These are phyloP conservation scores for Loriculus beryllinus DNA, from an alignment of 2,797 vertebrate genomes.

Conservation along the genomic window DNA sequence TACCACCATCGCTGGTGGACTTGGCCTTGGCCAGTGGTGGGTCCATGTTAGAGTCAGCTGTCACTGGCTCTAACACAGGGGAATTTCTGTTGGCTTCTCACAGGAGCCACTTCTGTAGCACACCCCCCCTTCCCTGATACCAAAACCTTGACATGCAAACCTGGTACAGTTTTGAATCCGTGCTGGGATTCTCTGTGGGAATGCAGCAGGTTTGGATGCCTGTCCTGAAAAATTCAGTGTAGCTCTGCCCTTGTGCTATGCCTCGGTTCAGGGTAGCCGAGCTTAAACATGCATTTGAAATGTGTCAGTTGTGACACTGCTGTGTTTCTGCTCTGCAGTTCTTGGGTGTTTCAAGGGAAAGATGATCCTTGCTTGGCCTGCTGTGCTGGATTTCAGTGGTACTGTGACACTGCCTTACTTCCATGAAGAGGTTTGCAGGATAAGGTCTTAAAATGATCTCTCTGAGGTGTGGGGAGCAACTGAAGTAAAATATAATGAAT, in stretches of 20 bases:
- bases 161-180: neutral
- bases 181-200: neutral
- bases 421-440: neutral
- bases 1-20: neutral
- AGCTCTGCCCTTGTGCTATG: neutral
- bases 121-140: no score
- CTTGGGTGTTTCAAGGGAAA: neutral
- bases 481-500: neutral
- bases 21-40: neutral
- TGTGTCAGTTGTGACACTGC: neutral
- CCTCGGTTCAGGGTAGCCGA: neutral
- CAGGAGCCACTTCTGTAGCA: no score
- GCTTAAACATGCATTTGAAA: neutral
- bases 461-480: neutral
- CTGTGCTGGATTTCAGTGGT: neutral
- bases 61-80: neutral
- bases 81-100: neutral
- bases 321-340: neutral
- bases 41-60: neutral
- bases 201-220: neutral
- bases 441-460: neutral
- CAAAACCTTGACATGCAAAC: neutral
- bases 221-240: neutral
- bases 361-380: neutral
- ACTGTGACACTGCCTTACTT: neutral